Evolutionary conservation across 1,140 invertebrate species (phyloP).

Genomic region (Thaumatotibia leucotreta): DNA sequence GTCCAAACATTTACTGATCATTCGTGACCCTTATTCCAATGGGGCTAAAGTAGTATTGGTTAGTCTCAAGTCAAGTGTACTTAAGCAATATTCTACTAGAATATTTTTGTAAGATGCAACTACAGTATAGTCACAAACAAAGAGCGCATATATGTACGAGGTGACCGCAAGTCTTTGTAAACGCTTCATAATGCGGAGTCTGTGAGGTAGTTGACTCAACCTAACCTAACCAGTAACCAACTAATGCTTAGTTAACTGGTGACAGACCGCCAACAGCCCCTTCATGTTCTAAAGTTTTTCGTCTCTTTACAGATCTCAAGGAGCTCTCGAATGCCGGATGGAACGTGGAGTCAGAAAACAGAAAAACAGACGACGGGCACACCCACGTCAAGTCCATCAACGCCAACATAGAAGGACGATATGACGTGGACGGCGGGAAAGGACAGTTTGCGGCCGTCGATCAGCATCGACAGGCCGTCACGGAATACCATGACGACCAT

Average conservation of each 20-base stretch:
- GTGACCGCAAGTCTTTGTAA: background rate
- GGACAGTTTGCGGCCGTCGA: slow-evolving; percentile 79
- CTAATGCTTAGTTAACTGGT: slow-evolving; percentile 67
- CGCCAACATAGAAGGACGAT: slow-evolving; percentile 73
- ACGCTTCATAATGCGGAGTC: background rate
- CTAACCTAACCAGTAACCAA: slow-evolving; percentile 48
- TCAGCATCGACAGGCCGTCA: slow-evolving; percentile 76
- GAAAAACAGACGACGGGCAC: slow-evolving; percentile 65
- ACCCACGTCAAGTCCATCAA: slow-evolving; percentile 59
- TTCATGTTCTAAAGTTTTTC: background rate
- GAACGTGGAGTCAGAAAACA: slow-evolving; percentile 70
- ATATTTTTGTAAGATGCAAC: background rate
- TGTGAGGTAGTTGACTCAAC: slow-evolving; percentile 20
- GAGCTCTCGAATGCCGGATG: slow-evolving; percentile 69
- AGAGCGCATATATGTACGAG: background rate
- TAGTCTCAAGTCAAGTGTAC: no score
- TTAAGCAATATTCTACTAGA: background rate
- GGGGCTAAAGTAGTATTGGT: no score
- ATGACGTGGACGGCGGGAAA: slow-evolving; percentile 79
- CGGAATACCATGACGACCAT: slow-evolving; percentile 79
- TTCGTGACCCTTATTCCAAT: no score
- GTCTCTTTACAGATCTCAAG: slow-evolving; percentile 62
- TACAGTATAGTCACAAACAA: background rate
- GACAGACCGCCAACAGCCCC: slow-evolving; percentile 25
- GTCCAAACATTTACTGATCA: no score